phyloP scores from a whole-genome alignment of 30 jellyfish, hydroid and myxozoan species.

The Cassiopea xamachana region DNA sequence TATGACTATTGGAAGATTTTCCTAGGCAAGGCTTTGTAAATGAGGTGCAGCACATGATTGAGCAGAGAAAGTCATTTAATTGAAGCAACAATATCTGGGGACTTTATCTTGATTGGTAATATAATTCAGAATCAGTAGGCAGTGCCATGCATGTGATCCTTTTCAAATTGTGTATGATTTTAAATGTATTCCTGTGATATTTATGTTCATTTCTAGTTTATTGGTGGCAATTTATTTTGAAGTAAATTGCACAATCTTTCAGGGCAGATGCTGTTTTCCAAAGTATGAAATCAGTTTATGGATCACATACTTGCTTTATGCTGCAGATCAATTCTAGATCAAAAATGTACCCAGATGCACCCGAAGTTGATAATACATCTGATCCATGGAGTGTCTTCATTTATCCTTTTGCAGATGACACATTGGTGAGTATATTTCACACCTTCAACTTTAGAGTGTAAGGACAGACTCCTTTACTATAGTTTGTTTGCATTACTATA shows the following conservation, averaged over 20 bases:
- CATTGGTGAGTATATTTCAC: conserved; percentile 55
- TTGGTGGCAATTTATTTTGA: neutral
- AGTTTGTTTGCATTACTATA: too few species aligned
- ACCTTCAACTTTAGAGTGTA: neutral
- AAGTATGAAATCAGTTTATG: conserved; percentile 96
- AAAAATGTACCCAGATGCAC: conserved; percentile 70
- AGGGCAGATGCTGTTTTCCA: conserved; percentile 97
- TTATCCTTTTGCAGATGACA: conserved; percentile 87
- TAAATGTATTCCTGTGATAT: too few species aligned
- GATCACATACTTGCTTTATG: conserved; percentile 91
- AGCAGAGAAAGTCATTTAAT: too few species aligned
- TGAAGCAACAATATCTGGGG: too few species aligned
- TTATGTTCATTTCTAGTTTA: too few species aligned
- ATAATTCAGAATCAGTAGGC: too few species aligned
- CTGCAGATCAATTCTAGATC: conserved; percentile 87
- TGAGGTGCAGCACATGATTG: too few species aligned
- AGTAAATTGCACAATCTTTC: neutral
- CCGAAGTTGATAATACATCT: conserved; percentile 57
- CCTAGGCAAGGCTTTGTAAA: too few species aligned
- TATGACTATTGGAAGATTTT: too few species aligned
- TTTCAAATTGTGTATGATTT: too few species aligned
- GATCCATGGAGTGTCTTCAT: conserved; percentile 92
- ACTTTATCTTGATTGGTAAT: too few species aligned
- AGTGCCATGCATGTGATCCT: too few species aligned
- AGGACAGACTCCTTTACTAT: neutral